These are phyloP conservation scores for Rhynchophorus ferrugineus DNA, from an alignment of 1,140 invertebrate species.

Conservation along the genomic window DNA sequence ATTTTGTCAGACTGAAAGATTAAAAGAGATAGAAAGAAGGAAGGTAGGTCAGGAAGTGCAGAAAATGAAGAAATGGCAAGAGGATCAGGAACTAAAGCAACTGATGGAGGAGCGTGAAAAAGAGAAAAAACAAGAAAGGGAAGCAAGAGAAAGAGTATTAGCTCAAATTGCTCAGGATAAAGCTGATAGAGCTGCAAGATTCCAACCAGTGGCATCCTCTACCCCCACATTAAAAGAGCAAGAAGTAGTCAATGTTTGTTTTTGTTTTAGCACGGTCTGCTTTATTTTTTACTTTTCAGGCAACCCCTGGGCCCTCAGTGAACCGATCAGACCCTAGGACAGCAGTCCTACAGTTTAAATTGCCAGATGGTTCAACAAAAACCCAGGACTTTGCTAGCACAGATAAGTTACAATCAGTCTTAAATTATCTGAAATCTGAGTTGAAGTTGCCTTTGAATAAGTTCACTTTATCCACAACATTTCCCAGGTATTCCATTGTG, in stretches of 20 bases:
- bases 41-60: constrained; percentile 62
- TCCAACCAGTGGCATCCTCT: constrained; percentile 13
- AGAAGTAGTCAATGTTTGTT: constrained; percentile 1
- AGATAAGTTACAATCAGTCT: constrained; percentile 40
- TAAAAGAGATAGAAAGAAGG: constrained; percentile 63
- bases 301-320: constrained; percentile 9
- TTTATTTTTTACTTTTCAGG: constrained; percentile 1
- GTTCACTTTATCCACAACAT: constrained; percentile 68
- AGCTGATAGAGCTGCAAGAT: constrained; percentile 45
- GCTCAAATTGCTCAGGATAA: constrained; percentile 72
- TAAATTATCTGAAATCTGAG: constrained; percentile 37
- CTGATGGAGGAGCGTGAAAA: constrained; percentile 58
- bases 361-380: constrained; percentile 62
- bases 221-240: constrained; percentile 14
- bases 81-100: constrained; percentile 67
- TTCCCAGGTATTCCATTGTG: constrained; percentile 58
- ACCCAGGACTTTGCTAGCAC: constrained; percentile 39
- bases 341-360: constrained; percentile 71
- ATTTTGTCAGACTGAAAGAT: constrained; percentile 45
- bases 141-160: constrained; percentile 59
- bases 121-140: constrained; percentile 61
- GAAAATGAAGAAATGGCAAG: constrained; percentile 59
- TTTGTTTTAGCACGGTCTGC: background rate
- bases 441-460: constrained; percentile 45
- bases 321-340: constrained; percentile 20